Conservation (phyloP, 2,797 vertebrate genomes). For the Dryobates pubescens region DNA sequence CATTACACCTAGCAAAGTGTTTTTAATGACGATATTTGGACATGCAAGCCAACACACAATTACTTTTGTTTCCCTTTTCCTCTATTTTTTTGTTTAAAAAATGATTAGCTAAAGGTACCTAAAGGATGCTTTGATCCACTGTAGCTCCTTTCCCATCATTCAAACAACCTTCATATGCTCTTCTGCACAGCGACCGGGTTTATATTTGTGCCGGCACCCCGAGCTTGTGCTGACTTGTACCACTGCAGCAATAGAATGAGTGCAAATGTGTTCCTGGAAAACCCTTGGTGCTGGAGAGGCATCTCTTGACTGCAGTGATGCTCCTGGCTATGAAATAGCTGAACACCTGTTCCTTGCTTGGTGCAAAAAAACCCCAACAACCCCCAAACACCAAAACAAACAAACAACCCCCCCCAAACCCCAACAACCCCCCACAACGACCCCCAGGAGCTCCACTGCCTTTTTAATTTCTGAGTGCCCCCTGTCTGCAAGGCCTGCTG, state of each 20-base stretch:
- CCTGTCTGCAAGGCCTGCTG: not conserved
- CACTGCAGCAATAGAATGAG: constrained; percentile 54
- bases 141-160: not conserved
- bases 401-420: not conserved
- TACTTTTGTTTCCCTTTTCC: constrained; percentile 18
- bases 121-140: constrained; percentile 39
- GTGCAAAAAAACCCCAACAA: not conserved
- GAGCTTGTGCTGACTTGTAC: constrained; percentile 60
- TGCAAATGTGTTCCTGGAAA: constrained; percentile 68
- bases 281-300: constrained; percentile 22
- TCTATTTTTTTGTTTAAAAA: not conserved
- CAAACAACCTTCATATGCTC: constrained; percentile 22
- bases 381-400: not conserved
- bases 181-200: constrained; percentile 28
- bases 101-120: not conserved
- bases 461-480: not conserved
- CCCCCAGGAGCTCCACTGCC: not conserved
- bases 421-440: not conserved
- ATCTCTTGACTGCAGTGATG: constrained; percentile 47
- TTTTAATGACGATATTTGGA: not conserved
- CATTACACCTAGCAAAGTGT: not conserved
- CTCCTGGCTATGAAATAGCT: constrained; percentile 53
- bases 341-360: constrained; percentile 49
- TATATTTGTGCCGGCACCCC: constrained; percentile 34
- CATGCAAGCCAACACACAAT: not conserved